Base-by-base conservation (phyloP, 2,888 invertebrate species). In the Epinotia ramella region DNA sequence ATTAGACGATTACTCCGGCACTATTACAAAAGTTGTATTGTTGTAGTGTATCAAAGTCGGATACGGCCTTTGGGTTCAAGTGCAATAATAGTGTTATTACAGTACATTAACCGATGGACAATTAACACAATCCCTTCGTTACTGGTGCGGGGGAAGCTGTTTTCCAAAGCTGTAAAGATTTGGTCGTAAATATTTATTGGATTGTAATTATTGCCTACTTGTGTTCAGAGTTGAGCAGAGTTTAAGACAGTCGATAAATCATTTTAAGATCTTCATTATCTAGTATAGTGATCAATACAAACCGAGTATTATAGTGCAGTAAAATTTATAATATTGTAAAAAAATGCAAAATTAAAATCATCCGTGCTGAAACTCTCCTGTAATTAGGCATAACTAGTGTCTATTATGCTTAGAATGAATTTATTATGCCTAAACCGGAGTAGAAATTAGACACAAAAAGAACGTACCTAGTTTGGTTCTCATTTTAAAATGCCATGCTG, bases 141-240 rank as follows among this genome's bases (percentile, higher is more conserved):
- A n/a, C 59, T 69, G n/a, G 33, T 66, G 53, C n/a, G 53, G 28
- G 49, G 24, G 53, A 68, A 40, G 68, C 44, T 57, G 59, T 12
- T 20, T 68, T 46, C 16, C 63, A 3, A 53, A 24, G n/a, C 59
- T 46, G 59, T 69, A 59, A 69, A 69, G 59, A 60, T 60, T 60
- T 60, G 69, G 59, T 69, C 69, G 69, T 69, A 69, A 69, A 69
- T 69, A 46, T 69, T 69, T 69, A 69, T 69, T 69, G 69, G 59
- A 46, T 46, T 59, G 69, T 60, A 60, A 69, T 69, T 69, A 69
- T 60, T 69, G 28, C 60, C 69, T 60, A 69, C 59, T 69, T 68
- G 59, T 40, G 59, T 59, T 69, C 59, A 2, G 59, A 20, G 57
- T 33, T 18, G 28, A 60, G 20, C 59, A 44, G 24, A 60, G 9